Evolutionary conservation across 1,140 invertebrate genomes (phyloP).

Genomic region (Caenorhabditis briggsae): DNA sequence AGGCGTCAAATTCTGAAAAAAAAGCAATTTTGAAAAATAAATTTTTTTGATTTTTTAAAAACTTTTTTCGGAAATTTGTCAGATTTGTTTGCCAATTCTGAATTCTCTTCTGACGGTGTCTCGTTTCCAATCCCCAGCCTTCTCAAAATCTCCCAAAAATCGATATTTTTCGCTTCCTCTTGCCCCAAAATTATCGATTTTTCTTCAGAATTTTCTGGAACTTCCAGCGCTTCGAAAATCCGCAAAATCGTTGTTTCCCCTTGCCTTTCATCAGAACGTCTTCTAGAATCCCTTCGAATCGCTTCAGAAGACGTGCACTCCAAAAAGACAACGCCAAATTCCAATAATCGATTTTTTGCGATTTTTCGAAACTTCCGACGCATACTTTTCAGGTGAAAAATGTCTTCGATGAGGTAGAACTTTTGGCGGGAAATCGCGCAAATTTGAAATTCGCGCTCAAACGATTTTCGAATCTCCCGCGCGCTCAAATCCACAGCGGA

Average conservation of each 20-base stretch:
- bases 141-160: neutral
- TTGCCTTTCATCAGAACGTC: neutral
- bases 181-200: neutral
- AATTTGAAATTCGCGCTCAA: neutral
- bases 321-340: neutral
- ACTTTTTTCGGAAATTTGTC: neutral
- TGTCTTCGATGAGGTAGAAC: conserved; percentile 21
- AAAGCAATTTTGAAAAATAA: neutral
- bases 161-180: neutral
- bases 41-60: neutral
- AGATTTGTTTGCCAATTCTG: neutral
- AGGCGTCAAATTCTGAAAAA: neutral
- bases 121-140: neutral
- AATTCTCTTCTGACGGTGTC: neutral
- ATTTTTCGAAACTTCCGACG: neutral
- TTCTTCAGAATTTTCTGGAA: neutral
- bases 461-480: neutral
- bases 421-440: neutral
- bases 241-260: neutral
- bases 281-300: neutral
- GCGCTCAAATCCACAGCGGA: neutral
- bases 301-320: neutral
- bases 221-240: neutral
- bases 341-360: neutral
- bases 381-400: conserved; percentile 40